Percentiles rank a stretch among this genome's conserved stretches.
phyloP scores from a whole-genome alignment of 2,888 invertebrate species.

The Noctuana brunneofusca region DNA sequence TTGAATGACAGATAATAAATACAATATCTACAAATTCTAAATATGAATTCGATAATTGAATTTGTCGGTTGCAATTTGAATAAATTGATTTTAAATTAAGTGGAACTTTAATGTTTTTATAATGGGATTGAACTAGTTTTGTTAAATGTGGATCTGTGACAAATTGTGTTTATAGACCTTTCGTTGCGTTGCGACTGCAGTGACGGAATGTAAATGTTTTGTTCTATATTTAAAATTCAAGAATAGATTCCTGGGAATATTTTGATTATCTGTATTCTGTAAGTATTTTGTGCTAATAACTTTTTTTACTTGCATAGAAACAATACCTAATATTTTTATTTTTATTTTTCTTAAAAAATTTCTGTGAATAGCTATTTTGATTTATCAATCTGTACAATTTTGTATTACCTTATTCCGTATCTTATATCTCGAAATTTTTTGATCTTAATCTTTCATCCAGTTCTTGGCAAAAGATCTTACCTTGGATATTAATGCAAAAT shows the following conservation, averaged over 20 bases:
- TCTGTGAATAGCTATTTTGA: too few species aligned
- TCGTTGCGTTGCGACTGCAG: background rate
- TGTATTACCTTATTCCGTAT: too few species aligned
- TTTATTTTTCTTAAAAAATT: too few species aligned
- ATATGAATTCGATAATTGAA: slow-evolving; percentile 20
- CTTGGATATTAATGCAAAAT: too few species aligned
- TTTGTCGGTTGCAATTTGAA: slow-evolving; percentile 17
- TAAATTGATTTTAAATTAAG: slow-evolving; percentile 32
- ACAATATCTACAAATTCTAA: background rate
- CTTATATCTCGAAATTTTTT: too few species aligned
- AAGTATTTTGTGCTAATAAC: too few species aligned
- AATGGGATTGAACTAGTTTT: slow-evolving; percentile 29
- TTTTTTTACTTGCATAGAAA: too few species aligned
- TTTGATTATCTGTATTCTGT: slow-evolving; percentile 5
- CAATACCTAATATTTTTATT: too few species aligned
- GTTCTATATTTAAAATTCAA: slow-evolving; percentile 8
- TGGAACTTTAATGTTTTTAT: slow-evolving; percentile 22
- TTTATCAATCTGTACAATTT: too few species aligned
- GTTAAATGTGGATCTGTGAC: slow-evolving; percentile 10
- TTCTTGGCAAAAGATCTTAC: too few species aligned
- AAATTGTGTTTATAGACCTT: slow-evolving; percentile 9
- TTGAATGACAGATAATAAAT: background rate
- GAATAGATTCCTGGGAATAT: background rate
- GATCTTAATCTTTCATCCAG: too few species aligned
- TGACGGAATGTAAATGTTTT: background rate